Percentiles rank a stretch among this genome's conserved stretches.
Conservation (phyloP, 2,113 vertebrate species). For the Promerops cafer region DNA sequence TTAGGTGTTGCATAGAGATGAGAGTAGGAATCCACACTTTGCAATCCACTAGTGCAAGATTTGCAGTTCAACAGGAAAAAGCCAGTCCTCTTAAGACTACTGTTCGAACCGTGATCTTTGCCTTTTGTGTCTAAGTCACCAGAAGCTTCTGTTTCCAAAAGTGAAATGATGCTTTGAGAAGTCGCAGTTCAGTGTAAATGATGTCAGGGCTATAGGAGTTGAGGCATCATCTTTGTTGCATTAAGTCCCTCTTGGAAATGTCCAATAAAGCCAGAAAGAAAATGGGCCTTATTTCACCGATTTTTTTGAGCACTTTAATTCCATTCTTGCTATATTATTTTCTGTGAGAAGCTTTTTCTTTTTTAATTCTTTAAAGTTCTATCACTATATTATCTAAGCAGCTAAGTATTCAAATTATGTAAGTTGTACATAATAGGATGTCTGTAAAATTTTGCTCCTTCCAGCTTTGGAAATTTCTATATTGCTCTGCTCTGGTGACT, state of each 20-base stretch:
- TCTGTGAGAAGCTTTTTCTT: neutral
- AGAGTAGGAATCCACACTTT: neutral
- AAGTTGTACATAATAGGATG: constrained; percentile 37
- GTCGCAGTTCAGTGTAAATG: neutral
- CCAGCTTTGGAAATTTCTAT: constrained; percentile 9
- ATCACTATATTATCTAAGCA: constrained; percentile 38
- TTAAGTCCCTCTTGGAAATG: neutral
- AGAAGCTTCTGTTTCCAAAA: neutral
- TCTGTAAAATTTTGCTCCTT: neutral
- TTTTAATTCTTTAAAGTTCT: neutral
- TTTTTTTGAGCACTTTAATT: neutral
- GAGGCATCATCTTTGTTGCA: neutral
- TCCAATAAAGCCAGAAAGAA: neutral
- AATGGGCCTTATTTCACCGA: neutral
- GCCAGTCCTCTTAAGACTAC: neutral
- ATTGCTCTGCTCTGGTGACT: neutral
- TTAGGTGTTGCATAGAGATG: rapidly evolving
- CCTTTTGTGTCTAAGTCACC: neutral
- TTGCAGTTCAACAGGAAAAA: neutral
- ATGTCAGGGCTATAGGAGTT: neutral
- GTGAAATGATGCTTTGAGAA: neutral
- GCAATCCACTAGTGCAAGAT: neutral
- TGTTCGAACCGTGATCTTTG: neutral
- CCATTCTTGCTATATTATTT: neutral
- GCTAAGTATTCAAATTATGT: constrained; percentile 12